Conservation (phyloP, 1,140 invertebrate species). For the Cyphomyrmex costatus region DNA sequence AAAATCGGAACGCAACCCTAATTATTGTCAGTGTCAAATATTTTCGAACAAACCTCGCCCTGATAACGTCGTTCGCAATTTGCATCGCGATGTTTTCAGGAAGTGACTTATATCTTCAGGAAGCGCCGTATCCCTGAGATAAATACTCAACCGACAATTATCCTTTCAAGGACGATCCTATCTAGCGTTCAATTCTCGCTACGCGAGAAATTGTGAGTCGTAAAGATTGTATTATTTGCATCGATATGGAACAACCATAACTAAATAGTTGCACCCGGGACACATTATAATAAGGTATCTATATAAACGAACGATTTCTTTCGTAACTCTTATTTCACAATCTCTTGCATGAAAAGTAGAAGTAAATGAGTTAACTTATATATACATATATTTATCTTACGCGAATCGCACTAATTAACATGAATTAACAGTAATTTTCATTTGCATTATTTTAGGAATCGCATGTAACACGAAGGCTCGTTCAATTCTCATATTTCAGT, state of each 20-base stretch:
- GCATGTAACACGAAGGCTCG: background rate
- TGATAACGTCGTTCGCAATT: too few species aligned
- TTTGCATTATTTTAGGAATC: background rate
- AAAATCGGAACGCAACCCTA: too few species aligned
- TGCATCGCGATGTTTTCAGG: background rate
- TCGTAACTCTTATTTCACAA: background rate
- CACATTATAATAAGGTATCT: constrained; percentile 8
- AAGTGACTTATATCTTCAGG: background rate
- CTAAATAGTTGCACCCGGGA: background rate
- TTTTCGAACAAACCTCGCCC: too few species aligned
- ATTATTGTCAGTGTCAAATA: too few species aligned
- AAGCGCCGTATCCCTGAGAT: background rate
- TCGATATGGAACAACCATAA: background rate
- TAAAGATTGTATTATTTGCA: background rate
- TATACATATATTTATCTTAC: too few species aligned
- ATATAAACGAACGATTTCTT: background rate
- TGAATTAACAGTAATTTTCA: background rate
- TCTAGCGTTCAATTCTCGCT: background rate
- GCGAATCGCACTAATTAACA: background rate
- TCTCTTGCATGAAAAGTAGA: background rate
- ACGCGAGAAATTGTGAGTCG: background rate
- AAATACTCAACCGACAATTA: background rate
- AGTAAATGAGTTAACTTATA: background rate
- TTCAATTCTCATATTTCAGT: constrained; percentile 4
- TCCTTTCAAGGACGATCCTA: background rate